phyloP scores from a whole-genome alignment of 2,113 vertebrate species.

The Tachysurus vachellii region DNA sequence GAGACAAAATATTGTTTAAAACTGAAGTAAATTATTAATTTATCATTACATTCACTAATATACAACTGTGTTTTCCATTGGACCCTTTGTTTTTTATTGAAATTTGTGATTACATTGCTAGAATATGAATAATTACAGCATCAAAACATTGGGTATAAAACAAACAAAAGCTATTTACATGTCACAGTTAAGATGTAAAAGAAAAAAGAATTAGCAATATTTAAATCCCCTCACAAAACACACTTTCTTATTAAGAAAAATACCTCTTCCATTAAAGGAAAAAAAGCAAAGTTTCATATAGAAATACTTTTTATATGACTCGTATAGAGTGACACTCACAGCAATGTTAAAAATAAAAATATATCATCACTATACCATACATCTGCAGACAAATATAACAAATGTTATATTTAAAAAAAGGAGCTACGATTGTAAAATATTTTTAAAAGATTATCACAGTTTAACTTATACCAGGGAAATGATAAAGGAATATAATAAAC shows the following conservation, averaged over 20 bases:
- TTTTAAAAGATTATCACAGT: slow-evolving; percentile 32
- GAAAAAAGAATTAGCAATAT: slow-evolving; percentile 7
- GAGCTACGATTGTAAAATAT: slow-evolving; percentile 1
- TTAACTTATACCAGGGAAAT: slow-evolving; percentile 26
- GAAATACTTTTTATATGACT: slow-evolving; percentile 37
- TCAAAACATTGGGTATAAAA: slow-evolving; percentile 11
- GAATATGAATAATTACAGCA: background rate
- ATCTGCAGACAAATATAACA: background rate
- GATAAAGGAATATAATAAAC: slow-evolving; percentile 2
- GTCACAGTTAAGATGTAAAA: slow-evolving; percentile 18
- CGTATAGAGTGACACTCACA: slow-evolving; percentile 45
- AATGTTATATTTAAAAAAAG: slow-evolving; percentile 23
- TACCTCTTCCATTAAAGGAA: slow-evolving; percentile 50
- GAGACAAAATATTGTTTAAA: background rate
- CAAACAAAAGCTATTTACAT: background rate
- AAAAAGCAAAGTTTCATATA: slow-evolving; percentile 16
- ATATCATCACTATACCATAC: slow-evolving; percentile 9
- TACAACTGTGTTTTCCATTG: background rate
- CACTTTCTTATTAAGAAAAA: slow-evolving; percentile 57
- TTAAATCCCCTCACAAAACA: slow-evolving; percentile 36
- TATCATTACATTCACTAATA: slow-evolving; percentile 17
- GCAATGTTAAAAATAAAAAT: slow-evolving; percentile 15
- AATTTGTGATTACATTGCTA: slow-evolving; percentile 17
- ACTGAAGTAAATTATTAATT: background rate
- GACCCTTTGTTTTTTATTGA: background rate